Evolutionary conservation across 2,888 invertebrate genomes (phyloP), one percentile per base, ranked within the genome.

Genomic region (Xestia rhomboidea): DNA sequence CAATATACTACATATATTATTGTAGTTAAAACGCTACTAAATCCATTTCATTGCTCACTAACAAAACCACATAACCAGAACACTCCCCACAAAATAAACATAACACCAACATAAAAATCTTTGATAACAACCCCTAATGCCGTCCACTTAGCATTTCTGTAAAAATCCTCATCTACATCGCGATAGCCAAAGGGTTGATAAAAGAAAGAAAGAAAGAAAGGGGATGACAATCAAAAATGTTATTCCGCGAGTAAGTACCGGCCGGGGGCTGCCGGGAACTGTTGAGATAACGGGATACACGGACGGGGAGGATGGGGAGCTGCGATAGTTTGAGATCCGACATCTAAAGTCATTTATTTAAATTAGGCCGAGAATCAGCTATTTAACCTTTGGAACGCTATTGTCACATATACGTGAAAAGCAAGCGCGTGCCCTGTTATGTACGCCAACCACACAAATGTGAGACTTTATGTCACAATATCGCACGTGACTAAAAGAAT

Each of bases 201-300:
- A 87, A 85, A 86, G 76, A 81, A 81, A 78, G 86, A 85, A 87
- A 82, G 75, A 83, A 85, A 80, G 81, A 81, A 87, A 87, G 81
- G 82, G 89, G 87, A 91, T 87, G 89, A 91, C 91, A 91, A 91
- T 91, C 91, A 91, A 91, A 91, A 91, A 91, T 90, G 91, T 91
- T 91, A 91, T 91, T 91, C 83, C 87, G 79, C 85, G 79, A 83
- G 87, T 87, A 87, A 90, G 88, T 83, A 81, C 80, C 86, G 84
- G 87, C 87, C 79, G 71, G 79, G 83, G 90, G 85, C 81, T 64
- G 77, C 75, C 30, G 70, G 68, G 82, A 8, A 71, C 77, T 71
- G 84, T 27, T 27, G 57, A 85, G 87, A 88, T 88, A 88, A 81
- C 49, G n/a, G 4, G 83, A 74, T 75, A 75, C 27, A 87, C 87